Conservation (phyloP, 2,113 vertebrate species). For the Bos taurus region ARS-UCD2.0 NC_037357.1:57967001-57967500, state of each 20-base stretch:
- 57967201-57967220: background rate
- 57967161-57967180: background rate
- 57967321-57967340: background rate
- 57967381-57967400: background rate
- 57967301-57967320: background rate
- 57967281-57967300: background rate
- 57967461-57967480: background rate
- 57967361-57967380: background rate
- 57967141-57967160: background rate
- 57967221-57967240: background rate
- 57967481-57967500: background rate
- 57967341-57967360: background rate
- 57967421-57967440: background rate
- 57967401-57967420: background rate
- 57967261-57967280: background rate
- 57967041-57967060: background rate
- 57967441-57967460: background rate
- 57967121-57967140: background rate
- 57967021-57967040: background rate
- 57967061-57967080: background rate
- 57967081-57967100: background rate
- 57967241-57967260: background rate
- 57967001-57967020: background rate
- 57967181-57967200: background rate
- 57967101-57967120: background rate